Conservation (phyloP, 2,113 vertebrate genomes). For the Noctilio leporinus region DNA sequence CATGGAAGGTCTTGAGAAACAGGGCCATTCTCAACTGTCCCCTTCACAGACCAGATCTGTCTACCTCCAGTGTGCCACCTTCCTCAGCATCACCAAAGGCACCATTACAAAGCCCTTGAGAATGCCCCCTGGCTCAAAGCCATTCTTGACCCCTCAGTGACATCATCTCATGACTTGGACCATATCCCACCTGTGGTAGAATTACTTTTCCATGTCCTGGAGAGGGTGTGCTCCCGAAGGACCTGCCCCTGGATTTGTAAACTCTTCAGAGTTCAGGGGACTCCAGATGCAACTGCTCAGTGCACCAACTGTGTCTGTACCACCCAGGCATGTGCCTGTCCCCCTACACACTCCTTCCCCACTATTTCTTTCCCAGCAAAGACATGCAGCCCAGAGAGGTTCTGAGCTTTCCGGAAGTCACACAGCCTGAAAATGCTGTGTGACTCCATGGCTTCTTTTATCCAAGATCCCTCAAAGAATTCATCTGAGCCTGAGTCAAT, state of each 20-base stretch:
- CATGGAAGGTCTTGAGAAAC: not conserved
- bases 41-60: not conserved
- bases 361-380: not conserved
- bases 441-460: not conserved
- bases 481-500: not conserved
- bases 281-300: not conserved
- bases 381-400: not conserved
- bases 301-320: not conserved
- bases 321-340: not conserved
- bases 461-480: not conserved
- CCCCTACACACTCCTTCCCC: not conserved
- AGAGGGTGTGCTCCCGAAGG: too few species aligned
- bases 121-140: not conserved
- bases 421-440: not conserved
- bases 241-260: not conserved
- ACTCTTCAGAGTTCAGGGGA: too few species aligned
- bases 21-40: not conserved
- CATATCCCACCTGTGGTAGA: not conserved
- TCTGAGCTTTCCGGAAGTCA: not conserved
- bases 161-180: not conserved
- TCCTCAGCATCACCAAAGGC: not conserved
- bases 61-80: rapidly evolving
- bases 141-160: not conserved
- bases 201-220: not conserved
- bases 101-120: not conserved